Percentiles rank a stretch among this genome's conserved stretches.
Conservation (phyloP, 2,797 vertebrate species). For the Petrocephalus schoutedeni region DNA sequence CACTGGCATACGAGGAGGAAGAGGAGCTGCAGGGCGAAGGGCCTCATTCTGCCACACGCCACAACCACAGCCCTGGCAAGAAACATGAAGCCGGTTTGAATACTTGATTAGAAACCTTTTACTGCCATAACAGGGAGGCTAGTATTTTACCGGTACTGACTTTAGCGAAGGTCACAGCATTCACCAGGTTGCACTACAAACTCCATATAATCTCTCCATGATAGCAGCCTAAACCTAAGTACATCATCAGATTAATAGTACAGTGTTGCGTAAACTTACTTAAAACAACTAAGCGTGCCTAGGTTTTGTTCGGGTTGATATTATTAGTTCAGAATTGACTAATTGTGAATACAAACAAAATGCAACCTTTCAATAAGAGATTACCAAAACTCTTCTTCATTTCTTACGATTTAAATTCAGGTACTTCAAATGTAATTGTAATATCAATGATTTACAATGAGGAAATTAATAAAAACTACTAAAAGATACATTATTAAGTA, state of each 20-base stretch:
- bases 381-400: background rate
- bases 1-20: background rate
- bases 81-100: background rate
- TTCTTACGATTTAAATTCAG: background rate
- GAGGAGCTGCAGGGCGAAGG: background rate
- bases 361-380: background rate
- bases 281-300: background rate
- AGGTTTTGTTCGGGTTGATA: background rate
- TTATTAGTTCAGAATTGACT: background rate
- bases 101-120: background rate
- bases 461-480: background rate
- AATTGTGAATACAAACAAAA: background rate
- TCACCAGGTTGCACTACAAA: background rate
- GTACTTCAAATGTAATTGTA: background rate
- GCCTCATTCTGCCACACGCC: slow-evolving; percentile 11
- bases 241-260: background rate
- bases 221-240: background rate
- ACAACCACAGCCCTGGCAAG: background rate
- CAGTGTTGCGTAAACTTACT: background rate
- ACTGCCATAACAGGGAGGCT: background rate
- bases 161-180: background rate
- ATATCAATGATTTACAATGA: background rate
- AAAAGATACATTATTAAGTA: background rate
- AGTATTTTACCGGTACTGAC: background rate
- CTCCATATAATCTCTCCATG: background rate